Percentiles rank a stretch among this genome's conserved stretches.
These are phyloP conservation scores for Menura novaehollandiae DNA, from an alignment of 2,113 vertebrate species.

Conservation along the genomic window DNA sequence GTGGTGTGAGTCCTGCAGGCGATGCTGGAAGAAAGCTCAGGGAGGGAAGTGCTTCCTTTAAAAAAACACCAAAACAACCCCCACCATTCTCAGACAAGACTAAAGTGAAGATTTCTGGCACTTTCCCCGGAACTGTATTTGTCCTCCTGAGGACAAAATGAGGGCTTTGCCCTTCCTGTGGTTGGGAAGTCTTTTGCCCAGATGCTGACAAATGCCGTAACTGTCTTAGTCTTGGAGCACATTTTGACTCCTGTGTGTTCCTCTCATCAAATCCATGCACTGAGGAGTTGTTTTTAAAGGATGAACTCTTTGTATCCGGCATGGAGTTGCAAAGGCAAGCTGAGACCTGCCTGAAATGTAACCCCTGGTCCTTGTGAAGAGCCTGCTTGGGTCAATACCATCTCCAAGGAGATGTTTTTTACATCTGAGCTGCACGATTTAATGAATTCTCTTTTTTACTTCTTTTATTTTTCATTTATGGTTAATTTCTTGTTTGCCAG, in stretches of 20 bases:
- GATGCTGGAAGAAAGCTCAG: background rate
- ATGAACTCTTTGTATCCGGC: background rate
- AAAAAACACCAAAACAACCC: background rate
- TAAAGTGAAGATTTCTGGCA: background rate
- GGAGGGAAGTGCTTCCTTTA: background rate
- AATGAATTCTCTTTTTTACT: background rate
- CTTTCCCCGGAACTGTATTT: background rate
- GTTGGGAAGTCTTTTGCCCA: background rate
- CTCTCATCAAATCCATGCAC: background rate
- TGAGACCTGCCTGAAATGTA: background rate
- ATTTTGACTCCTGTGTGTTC: background rate
- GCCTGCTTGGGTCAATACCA: background rate
- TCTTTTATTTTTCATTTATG: background rate
- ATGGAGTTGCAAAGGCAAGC: background rate
- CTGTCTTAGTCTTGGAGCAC: background rate
- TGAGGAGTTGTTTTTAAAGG: background rate
- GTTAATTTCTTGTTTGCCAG: background rate
- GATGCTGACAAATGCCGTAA: background rate
- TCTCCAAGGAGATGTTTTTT: background rate
- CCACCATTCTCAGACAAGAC: background rate
- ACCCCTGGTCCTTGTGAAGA: background rate
- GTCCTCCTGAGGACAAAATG: background rate
- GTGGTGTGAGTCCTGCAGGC: accelerated
- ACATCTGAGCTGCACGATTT: background rate
- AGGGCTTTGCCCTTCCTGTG: background rate